phyloP scores from a whole-genome alignment of 2,113 vertebrate genomes.

The Crocuta crocuta region DNA sequence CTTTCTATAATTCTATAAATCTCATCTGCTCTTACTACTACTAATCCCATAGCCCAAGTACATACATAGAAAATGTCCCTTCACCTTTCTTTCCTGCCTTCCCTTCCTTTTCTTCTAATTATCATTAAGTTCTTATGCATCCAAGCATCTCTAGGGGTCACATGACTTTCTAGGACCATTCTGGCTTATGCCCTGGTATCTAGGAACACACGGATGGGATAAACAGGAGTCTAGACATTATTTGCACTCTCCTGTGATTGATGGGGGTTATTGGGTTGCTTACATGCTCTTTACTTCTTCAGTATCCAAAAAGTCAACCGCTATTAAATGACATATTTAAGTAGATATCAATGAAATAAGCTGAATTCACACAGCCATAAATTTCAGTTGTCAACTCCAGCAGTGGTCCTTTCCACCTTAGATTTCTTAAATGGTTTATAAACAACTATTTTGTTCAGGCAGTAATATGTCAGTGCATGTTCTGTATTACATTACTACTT shows the following conservation, averaged over 20 bases:
- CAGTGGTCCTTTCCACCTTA: neutral
- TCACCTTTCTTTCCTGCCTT: neutral
- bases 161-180: neutral
- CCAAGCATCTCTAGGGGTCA: neutral
- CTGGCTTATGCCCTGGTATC: neutral
- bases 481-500: neutral
- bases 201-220: neutral
- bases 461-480: neutral
- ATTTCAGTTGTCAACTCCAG: neutral
- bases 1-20: neutral
- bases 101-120: neutral
- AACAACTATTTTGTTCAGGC: neutral
- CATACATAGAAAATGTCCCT: neutral
- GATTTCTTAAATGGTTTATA: constrained; percentile 34
- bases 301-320: neutral
- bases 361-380: constrained; percentile 20
- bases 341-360: neutral
- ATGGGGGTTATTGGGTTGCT: neutral
- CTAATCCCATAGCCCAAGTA: neutral
- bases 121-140: neutral
- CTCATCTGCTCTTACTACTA: neutral
- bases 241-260: neutral
- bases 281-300: neutral
- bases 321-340: constrained; percentile 25
- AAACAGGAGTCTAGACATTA: neutral